Evolutionary conservation across 92 coral and sea anemone species (phyloP).

Genomic region (Paragorgia papillata): DNA sequence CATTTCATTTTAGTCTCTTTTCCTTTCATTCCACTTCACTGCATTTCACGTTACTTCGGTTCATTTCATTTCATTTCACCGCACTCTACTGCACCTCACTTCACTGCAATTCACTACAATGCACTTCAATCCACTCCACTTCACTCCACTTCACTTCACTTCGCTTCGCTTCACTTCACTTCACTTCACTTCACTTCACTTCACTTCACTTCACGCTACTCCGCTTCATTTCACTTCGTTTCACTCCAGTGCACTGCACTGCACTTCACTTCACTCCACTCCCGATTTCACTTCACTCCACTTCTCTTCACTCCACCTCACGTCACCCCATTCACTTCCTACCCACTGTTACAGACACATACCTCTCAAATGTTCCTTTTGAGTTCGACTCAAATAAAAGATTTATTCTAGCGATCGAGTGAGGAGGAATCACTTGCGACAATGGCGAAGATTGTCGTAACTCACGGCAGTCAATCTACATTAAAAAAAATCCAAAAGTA

Average conservation of each 20-base stretch:
- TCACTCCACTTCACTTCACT: not conserved
- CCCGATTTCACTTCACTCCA: not conserved
- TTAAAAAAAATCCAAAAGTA: not conserved
- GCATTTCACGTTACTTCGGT: not conserved
- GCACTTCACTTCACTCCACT: not conserved
- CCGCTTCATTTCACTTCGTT: not conserved
- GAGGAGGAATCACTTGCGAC: slow-evolving; percentile 95
- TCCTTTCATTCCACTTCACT: not conserved
- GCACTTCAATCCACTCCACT: not conserved
- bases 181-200: not conserved
- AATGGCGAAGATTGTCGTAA: slow-evolving; percentile 95
- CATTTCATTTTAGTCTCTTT: not conserved
- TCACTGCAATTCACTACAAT: not conserved
- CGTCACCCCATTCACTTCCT: not conserved
- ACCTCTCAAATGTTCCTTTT: slow-evolving; percentile 96
- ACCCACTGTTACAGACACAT: not conserved
- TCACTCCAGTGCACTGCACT: not conserved
- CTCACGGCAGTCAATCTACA: slow-evolving; percentile 95
- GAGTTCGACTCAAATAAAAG: slow-evolving; percentile 96
- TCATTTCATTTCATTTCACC: not conserved
- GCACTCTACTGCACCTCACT: not conserved
- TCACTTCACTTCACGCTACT: not conserved
- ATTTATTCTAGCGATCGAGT: slow-evolving; percentile 79
- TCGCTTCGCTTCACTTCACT: not conserved
- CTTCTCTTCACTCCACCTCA: not conserved